phyloP scores from a whole-genome alignment of 2,888 invertebrate species.

The Monochamus alternatus region DNA sequence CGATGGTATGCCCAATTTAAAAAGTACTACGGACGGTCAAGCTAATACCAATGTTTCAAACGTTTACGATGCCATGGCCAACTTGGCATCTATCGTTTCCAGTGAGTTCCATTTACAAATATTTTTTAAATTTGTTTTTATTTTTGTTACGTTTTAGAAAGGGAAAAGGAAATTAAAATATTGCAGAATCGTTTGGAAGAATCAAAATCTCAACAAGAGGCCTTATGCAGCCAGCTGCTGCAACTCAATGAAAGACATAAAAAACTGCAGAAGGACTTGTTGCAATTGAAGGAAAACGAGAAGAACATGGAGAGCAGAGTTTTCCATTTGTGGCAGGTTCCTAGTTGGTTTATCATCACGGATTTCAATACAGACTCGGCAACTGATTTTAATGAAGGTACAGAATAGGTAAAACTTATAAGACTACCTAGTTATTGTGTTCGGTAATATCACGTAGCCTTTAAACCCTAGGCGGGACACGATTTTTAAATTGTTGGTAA shows the following conservation, averaged over 20 bases:
- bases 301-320: conserved; percentile 64
- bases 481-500: too few species aligned
- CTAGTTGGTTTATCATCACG: conserved; percentile 68
- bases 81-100: conserved; percentile 63
- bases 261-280: conserved; percentile 64
- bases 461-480: background rate
- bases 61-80: conserved; percentile 66
- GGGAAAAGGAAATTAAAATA: conserved; percentile 68
- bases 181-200: conserved; percentile 64
- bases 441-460: background rate
- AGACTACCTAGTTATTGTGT: conserved; percentile 24
- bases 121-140: conserved; percentile 33
- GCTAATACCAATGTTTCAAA: conserved; percentile 48
- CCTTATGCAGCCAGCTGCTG: conserved; percentile 64
- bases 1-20: conserved; percentile 63
- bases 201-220: conserved; percentile 61
- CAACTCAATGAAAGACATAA: conserved; percentile 65
- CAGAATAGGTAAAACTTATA: conserved; percentile 40
- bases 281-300: conserved; percentile 63
- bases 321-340: conserved; percentile 68
- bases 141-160: conserved; percentile 60
- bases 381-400: conserved; percentile 54
- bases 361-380: conserved; percentile 55
- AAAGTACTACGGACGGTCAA: conserved; percentile 32
- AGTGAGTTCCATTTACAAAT: conserved; percentile 60